Percentiles rank a stretch among this genome's conserved stretches.
Evolutionary conservation across 2,888 invertebrate genomes (phyloP).

Genomic region (Zelleria hepariella): DNA sequence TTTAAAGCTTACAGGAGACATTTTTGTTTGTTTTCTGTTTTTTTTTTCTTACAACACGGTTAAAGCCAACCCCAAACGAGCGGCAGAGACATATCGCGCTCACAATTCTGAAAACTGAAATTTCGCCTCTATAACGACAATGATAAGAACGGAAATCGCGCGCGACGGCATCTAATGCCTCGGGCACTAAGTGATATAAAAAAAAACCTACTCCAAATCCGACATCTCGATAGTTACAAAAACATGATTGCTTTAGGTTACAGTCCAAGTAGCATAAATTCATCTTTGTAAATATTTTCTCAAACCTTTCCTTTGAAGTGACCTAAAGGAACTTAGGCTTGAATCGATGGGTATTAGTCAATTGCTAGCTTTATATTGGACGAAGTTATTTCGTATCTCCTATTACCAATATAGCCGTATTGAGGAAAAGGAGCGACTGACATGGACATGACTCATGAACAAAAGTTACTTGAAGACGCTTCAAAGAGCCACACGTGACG

Average conservation of each 20-base stretch:
- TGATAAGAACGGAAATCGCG: conserved; percentile 25
- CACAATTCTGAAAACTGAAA: conserved; percentile 34
- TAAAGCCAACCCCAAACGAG: not conserved
- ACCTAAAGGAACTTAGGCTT: not conserved
- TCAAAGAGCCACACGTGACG: too few relatives aligned
- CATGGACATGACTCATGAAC: too few relatives aligned
- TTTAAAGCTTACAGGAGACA: conserved; percentile 69
- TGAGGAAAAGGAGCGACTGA: too few relatives aligned
- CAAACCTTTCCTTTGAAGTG: conserved; percentile 10
- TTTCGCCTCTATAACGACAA: conserved; percentile 36
- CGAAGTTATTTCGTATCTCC: too few relatives aligned
- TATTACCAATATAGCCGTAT: too few relatives aligned
- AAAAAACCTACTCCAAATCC: conserved; percentile 21
- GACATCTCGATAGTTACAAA: conserved; percentile 1
- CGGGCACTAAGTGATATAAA: conserved; percentile 5
- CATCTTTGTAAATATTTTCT: conserved; percentile 29
- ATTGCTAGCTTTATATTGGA: too few relatives aligned
- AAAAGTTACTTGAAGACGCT: too few relatives aligned
- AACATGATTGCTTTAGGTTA: conserved; percentile 4
- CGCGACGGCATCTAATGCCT: conserved; percentile 12
- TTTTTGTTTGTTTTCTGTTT: conserved; percentile 36
- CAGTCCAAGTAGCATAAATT: conserved; percentile 19
- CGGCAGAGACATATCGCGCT: not conserved
- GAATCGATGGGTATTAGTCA: too few relatives aligned
- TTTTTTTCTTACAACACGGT: conserved; percentile 13